Conservation (phyloP, 2,888 invertebrate species). For the Tortricodes alternella region DNA sequence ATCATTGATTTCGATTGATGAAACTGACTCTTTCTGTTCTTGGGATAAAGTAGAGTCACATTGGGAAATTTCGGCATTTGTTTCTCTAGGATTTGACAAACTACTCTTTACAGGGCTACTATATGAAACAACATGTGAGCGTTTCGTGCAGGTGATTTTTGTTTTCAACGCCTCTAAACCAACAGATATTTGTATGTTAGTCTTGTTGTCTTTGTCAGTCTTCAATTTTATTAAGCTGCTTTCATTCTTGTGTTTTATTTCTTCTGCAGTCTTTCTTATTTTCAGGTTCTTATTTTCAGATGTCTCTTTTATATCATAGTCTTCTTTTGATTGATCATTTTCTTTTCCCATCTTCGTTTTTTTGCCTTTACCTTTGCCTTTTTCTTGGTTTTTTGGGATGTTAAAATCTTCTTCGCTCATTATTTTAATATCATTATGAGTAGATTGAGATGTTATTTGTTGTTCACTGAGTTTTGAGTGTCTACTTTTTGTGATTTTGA, state of each 20-base stretch:
- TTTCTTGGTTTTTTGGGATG: neutral
- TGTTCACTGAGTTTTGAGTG: neutral
- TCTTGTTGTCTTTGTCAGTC: neutral
- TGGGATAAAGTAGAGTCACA: no score
- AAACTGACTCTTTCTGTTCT: no score
- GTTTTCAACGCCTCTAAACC: no score
- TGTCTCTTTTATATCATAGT: neutral
- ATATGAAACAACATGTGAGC: no score
- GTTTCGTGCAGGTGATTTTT: no score
- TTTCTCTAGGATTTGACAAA: no score
- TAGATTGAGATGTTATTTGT: neutral
- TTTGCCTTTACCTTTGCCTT: constrained; percentile 11
- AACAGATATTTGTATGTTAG: no score
- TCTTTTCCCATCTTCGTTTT: constrained; percentile 10
- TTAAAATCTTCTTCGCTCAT: constrained; percentile 1
- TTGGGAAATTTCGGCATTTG: no score
- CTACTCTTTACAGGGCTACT: no score
- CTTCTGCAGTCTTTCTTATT: neutral
- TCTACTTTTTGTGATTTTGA: neutral
- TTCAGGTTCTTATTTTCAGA: neutral
- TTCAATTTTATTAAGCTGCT: neutral
- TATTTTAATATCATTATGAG: no score
- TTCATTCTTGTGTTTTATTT: neutral
- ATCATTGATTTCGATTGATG: no score
- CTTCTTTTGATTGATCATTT: neutral